phyloP scores from a whole-genome alignment of 2,888 invertebrate genomes.

The Melanostoma mellinum region DNA sequence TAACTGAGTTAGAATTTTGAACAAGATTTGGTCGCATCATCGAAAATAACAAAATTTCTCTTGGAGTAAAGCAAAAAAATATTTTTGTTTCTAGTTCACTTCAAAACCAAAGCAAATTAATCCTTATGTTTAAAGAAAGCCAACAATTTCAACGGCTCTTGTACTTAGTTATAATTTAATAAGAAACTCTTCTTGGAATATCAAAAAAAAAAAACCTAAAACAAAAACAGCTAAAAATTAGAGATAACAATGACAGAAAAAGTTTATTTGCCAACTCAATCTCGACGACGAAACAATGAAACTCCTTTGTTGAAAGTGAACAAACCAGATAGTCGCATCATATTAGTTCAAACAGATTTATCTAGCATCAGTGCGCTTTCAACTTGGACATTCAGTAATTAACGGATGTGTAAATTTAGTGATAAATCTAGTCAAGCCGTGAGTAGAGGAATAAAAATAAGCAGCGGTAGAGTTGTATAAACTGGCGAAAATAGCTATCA shows the following conservation, averaged over 20 bases:
- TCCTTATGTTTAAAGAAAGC: no score
- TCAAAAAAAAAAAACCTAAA: conserved; percentile 10
- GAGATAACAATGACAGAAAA: conserved; percentile 55
- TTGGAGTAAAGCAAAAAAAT: no score
- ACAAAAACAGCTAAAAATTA: conserved; percentile 17
- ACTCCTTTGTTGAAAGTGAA: conserved; percentile 47
- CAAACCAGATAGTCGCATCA: conserved; percentile 47
- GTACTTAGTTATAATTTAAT: not conserved
- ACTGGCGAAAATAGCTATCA: not conserved
- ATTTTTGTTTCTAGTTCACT: no score
- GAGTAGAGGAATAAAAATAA: conserved; percentile 37
- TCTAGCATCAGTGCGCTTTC: conserved; percentile 56
- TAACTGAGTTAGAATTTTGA: no score
- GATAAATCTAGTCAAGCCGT: conserved; percentile 58
- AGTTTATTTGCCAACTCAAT: conserved; percentile 64
- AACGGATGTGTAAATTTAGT: conserved; percentile 44
- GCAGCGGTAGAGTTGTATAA: conserved; percentile 24
- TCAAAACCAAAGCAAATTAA: no score
- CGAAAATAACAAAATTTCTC: no score
- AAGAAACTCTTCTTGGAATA: conserved; percentile 37
- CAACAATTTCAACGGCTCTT: no score
- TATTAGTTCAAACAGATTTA: conserved; percentile 55
- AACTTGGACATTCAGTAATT: conserved; percentile 63
- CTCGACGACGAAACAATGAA: conserved; percentile 54
- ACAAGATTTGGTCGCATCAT: no score